Evolutionary conservation across 2,888 invertebrate species (phyloP).

Genomic region (Athetis lepigone): DNA sequence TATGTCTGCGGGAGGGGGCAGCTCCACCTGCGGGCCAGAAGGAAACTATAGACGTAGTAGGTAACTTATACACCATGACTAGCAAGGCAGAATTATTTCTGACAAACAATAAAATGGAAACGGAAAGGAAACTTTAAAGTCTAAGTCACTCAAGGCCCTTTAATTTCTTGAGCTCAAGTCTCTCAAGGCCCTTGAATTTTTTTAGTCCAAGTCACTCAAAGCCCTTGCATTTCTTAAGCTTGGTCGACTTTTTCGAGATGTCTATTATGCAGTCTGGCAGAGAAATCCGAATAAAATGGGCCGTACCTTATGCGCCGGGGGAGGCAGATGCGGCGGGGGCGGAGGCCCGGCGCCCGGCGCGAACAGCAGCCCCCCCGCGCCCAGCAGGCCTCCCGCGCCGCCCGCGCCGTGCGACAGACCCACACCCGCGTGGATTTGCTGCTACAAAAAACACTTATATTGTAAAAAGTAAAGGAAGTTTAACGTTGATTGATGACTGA

Average conservation of each 20-base stretch:
- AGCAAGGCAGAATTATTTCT: no score
- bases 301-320: conserved; percentile 87
- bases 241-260: neutral
- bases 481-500: conserved; percentile 7
- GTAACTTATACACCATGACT: no score
- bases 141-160: no score
- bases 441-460: conserved; percentile 88
- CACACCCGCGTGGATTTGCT: conserved; percentile 97
- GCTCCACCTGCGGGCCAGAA: conserved; percentile 78
- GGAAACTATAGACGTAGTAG: neutral
- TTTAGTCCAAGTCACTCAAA: no score
- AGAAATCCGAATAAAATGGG: neutral
- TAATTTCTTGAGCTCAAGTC: no score
- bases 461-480: conserved; percentile 17
- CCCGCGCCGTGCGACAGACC: conserved; percentile 90
- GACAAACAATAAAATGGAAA: no score
- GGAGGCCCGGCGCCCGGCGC: conserved; percentile 85
- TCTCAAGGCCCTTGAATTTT: no score
- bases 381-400: conserved; percentile 69
- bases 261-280: neutral
- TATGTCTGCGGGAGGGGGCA: conserved; percentile 87
- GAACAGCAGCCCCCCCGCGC: conserved; percentile 84
- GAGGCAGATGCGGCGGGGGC: conserved; percentile 90
- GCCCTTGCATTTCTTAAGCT: no score
- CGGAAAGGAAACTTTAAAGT: no score